A percentile compares a stretch with the other conserved stretches of the same genome.
phyloP scores from a whole-genome alignment of 2,888 invertebrate species.

The Drosophila seclusa region DNA sequence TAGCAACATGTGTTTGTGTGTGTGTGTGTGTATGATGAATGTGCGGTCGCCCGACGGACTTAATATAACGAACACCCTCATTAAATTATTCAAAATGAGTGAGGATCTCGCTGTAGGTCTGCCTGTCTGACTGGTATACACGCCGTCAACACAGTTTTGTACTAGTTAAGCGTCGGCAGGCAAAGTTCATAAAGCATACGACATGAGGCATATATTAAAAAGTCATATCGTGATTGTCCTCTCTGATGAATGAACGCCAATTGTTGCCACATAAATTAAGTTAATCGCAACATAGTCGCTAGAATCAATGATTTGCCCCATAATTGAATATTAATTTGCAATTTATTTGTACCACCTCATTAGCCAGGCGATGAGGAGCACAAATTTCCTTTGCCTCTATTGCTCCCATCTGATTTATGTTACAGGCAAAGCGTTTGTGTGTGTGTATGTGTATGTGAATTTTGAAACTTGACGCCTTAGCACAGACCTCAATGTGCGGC shows the following conservation, averaged over 20 bases:
- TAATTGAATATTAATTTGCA: slow-evolving; percentile 78
- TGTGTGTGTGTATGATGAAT: slow-evolving; percentile 64
- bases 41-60: slow-evolving; percentile 63
- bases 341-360: slow-evolving; percentile 57
- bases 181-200: slow-evolving; percentile 54
- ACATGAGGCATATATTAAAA: slow-evolving; percentile 54
- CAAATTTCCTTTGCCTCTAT: slow-evolving; percentile 17
- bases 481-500: slow-evolving; percentile 47
- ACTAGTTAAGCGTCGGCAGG: slow-evolving; percentile 19
- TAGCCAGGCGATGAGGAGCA: slow-evolving; percentile 7
- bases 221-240: slow-evolving; percentile 43
- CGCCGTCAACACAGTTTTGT: slow-evolving; percentile 35
- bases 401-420: slow-evolving; percentile 50
- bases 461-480: slow-evolving; percentile 36
- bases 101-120: not conserved
- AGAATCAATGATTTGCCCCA: slow-evolving; percentile 46
- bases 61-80: slow-evolving; percentile 61
- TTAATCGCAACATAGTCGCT: not conserved
- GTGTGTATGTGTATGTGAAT: slow-evolving; percentile 13
- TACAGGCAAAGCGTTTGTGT: slow-evolving; percentile 20
- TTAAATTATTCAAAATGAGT: slow-evolving; percentile 71
- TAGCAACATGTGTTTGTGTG: slow-evolving; percentile 5
- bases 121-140: slow-evolving; percentile 3
- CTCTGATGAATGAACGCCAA: slow-evolving; percentile 27
- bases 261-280: slow-evolving; percentile 19